Base-by-base conservation (phyloP, 2,888 invertebrate genomes). In the Agrotis clavis region DNA sequence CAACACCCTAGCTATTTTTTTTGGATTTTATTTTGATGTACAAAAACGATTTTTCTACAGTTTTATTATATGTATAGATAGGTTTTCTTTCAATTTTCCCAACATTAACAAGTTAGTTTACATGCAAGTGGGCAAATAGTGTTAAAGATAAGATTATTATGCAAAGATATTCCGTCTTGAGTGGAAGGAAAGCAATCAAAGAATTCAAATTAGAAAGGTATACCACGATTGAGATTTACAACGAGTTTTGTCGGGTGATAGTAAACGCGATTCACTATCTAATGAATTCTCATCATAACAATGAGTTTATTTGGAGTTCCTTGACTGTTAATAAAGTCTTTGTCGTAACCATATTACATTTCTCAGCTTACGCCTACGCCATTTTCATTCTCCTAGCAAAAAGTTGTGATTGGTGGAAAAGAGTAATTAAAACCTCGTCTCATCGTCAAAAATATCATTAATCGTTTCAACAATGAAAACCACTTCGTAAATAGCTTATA, bases 151-250 rank as follows among this genome's bases (percentile, higher is more conserved):
- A 84, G 71, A 77, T 81, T 85, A 81, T 83, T 85, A 85, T 83
- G 81, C 78, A 85, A 85, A 85, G 79, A 77, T 81, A 81, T 74
- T 72, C 82, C 50, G 74, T 75, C 70, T 41, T 67, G 51, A 14
- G 57, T 79, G 63, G 61, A 74, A 84, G 73, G 78, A 84, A 84
- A 84, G 88, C 82, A 84, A 87, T 87, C 84, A 88, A 71, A 77
- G 81, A 86, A 89, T 89, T 86, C 79, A 84, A 89, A 89, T 89
- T 90, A 89, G 90, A 90, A 90, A 90, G 89, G 89, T 83, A 82
- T 84, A 80, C 81, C 82, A 77, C 79, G 63, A 82, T 83, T 69
- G 68, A 76, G 73, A 83, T 78, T 82, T 67, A 83, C 78, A 77
- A 75, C 77, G 45, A 67, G 81, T 82, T 82, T 45, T 54, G 77